Conservation (phyloP, 2,113 vertebrate species). For the Aleadryas rufinucha region DNA sequence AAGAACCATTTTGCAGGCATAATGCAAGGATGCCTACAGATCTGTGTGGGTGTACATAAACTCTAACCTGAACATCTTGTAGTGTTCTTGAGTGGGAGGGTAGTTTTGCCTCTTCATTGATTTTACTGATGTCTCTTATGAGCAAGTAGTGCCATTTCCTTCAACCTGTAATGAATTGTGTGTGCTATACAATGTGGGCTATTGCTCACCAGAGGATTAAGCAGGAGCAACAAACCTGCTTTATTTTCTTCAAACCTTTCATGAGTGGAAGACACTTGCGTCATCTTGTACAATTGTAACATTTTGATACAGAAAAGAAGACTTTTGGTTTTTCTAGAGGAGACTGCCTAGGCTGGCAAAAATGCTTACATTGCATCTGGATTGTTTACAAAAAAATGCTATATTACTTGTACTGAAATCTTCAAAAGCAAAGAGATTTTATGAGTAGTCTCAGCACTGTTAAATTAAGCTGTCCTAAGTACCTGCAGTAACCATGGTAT, state of each 20-base stretch:
- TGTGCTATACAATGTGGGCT: constrained; percentile 13
- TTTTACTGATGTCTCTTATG: constrained; percentile 47
- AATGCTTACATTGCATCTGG: background rate
- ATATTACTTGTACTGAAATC: background rate
- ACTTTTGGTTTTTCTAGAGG: background rate
- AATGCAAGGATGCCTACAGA: constrained; percentile 4
- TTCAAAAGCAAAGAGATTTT: background rate
- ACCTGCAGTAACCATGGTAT: constrained; percentile 48
- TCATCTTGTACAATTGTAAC: background rate
- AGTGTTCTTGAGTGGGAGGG: constrained; percentile 13
- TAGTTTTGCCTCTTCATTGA: constrained; percentile 18
- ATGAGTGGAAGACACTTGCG: background rate
- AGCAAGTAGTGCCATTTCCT: constrained; percentile 25
- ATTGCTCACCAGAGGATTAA: constrained; percentile 47
- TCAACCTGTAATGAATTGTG: constrained; percentile 1
- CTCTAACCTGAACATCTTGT: constrained; percentile 51
- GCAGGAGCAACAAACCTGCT: constrained; percentile 37
- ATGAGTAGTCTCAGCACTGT: background rate
- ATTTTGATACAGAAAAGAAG: background rate
- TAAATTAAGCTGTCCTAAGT: constrained; percentile 29
- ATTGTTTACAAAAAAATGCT: background rate
- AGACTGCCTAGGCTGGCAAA: background rate
- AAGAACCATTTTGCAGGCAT: constrained; percentile 12
- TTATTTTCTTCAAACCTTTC: constrained; percentile 25
- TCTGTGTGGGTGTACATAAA: constrained; percentile 6